Evolutionary conservation across 2,113 vertebrate species (phyloP), one percentile per base, ranked within the genome.

Genomic region (Eclectus roratus): DNA sequence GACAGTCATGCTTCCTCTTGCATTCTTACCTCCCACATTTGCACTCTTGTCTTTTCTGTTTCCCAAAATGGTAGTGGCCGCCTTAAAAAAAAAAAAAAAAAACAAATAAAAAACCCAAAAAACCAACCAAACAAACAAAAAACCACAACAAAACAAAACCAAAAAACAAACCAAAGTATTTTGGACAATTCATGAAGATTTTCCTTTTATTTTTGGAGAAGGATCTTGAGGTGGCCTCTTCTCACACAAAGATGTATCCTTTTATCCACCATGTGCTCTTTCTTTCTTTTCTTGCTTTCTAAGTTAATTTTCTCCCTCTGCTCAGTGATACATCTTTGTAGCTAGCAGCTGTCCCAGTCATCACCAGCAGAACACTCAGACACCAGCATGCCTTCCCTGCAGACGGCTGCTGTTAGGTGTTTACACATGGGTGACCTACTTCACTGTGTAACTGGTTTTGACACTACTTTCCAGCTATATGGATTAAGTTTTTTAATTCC

Each of bases 401-500:
- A 80, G 50, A 76, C 79, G 43, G 69, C 33, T 79, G 60, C 63
- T 80, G 73, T 80, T 87, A 49, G 66, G 41, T 33, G 28, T 70
- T 84, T 74, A 49, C 50, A 65, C 44, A 60, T 28, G 41, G 61
- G 66, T 93, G 89, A 86, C 81, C 72, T 91, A 86, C 55, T 91
- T 93, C 72, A 82, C 61, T 66, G 56, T 50, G 63, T 93, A 86
- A 86, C 77, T 70, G 66, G 25, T 55, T 83, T 70, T 89, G 81
- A 93, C 81, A 50, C 50, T 61, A 19, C 70, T 93, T 93, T 79
- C 71, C 85, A 82, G 88, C 71, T 89, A 64, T 65, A 64, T 27
- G 61, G 85, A 85, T 82, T 85, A 86, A 85, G 71, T 69, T 78
- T 89, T 91, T 87, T 89, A 80, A 73, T 94, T 90, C 64, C 64